Conservation (phyloP, 2,113 vertebrate genomes). For the Archocentrus centrarchus region DNA sequence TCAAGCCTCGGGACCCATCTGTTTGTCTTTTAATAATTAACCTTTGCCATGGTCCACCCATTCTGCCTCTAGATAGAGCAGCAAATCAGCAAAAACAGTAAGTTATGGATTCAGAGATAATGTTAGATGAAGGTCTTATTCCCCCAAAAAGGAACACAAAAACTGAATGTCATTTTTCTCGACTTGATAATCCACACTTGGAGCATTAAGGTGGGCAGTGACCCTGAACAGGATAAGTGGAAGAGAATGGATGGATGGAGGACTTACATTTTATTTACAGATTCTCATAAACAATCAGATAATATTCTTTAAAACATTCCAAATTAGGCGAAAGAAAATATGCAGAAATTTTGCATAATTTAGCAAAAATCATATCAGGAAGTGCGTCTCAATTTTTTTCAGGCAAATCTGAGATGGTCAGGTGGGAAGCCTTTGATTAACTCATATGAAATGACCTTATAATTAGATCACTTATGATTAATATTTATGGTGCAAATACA, state of each 20-base stretch:
- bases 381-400: not conserved
- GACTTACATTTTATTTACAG: too few relatives aligned
- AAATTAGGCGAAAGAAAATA: too few relatives aligned
- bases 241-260: too few relatives aligned
- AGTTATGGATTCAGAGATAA: not conserved
- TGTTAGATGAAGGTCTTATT: not conserved
- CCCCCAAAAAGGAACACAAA: not conserved
- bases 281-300: too few relatives aligned
- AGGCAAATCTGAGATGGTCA: not conserved
- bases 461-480: not conserved
- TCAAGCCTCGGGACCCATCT: not conserved
- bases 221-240: too few relatives aligned
- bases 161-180: not conserved
- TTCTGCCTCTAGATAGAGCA: not conserved
- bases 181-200: not conserved
- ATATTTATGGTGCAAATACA: not conserved
- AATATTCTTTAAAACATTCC: too few relatives aligned
- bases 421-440: too few relatives aligned
- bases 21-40: slow-evolving; percentile 56
- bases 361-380: not conserved
- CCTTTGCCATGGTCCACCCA: slow-evolving; percentile 43
- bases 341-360: not conserved
- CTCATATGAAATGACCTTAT: too few relatives aligned
- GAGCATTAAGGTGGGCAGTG: not conserved
- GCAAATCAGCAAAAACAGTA: not conserved